Evolutionary conservation across 2,888 invertebrate species (phyloP).

Genomic region (Drosophila mettleri): DNA sequence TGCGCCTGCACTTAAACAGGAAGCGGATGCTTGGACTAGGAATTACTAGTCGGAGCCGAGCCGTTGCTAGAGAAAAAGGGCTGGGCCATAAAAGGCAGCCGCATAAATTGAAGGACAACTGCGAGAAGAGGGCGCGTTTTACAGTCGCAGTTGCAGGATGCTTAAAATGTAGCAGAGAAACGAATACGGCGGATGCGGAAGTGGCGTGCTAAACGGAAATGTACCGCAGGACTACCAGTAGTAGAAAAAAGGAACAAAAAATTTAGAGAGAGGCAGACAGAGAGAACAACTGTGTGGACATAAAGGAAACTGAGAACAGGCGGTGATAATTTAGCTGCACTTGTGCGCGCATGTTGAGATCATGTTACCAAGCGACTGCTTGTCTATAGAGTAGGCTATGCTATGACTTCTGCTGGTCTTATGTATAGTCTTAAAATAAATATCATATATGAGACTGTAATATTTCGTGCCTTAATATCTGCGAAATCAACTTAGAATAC

Average conservation of each 20-base stretch:
- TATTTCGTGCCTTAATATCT: too few species aligned
- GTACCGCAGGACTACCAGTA: conserved; percentile 70
- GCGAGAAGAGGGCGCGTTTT: background rate
- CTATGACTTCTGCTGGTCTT: background rate
- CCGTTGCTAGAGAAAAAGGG: conserved; percentile 61
- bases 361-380: conserved; percentile 36
- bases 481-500: too few species aligned
- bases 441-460: too few species aligned
- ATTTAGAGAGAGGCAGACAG: background rate
- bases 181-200: conserved; percentile 65
- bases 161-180: conserved; percentile 71
- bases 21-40: conserved; percentile 77
- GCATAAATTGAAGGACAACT: conserved; percentile 67
- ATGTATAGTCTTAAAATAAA: background rate
- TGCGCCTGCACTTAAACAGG: conserved; percentile 77
- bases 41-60: conserved; percentile 52
- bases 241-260: background rate
- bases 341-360: conserved; percentile 74
- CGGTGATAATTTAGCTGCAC: conserved; percentile 70
- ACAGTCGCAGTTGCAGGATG: conserved; percentile 24
- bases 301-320: conserved; percentile 53
- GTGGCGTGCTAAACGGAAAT: conserved; percentile 74
- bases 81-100: conserved; percentile 67
- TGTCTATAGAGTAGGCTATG: background rate
- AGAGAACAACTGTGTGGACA: conserved; percentile 39